Conservation (phyloP, 37 sponge, comb jelly and placozoan genomes). For the Eunapius fragilis region DNA sequence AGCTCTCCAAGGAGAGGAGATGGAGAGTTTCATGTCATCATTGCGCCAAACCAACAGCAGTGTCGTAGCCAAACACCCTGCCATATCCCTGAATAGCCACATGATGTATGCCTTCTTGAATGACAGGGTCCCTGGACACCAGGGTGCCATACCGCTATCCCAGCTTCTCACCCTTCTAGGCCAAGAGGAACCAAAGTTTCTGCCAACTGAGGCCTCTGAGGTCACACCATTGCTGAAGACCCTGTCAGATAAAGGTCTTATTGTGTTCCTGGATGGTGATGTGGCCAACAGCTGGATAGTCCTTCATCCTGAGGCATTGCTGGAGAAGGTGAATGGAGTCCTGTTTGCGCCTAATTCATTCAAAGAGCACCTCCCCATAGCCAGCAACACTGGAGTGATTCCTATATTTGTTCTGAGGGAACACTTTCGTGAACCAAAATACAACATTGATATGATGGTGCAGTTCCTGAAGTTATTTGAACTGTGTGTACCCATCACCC, state of each 20-base stretch:
- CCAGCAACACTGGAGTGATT: constrained; percentile 5
- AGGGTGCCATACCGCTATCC: neutral
- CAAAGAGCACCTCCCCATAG: neutral
- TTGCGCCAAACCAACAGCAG: neutral
- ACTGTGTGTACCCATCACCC: neutral
- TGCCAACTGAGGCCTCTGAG: neutral
- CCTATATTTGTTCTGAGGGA: neutral
- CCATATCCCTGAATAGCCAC: neutral
- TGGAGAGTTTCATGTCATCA: neutral
- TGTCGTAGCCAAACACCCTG: neutral
- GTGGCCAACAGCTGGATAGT: constrained; percentile 15
- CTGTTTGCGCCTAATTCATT: constrained; percentile 13
- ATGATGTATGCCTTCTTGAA: constrained; percentile 16
- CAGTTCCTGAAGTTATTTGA: neutral
- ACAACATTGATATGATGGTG: neutral
- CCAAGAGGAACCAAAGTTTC: neutral
- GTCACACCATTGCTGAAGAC: neutral
- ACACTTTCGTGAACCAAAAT: neutral
- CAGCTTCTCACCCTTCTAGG: neutral
- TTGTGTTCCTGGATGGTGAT: constrained; percentile 13
- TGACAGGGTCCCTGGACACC: neutral
- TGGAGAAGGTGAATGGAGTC: neutral
- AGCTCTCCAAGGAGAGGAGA: neutral
- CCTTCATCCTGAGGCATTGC: neutral
- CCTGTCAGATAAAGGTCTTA: constrained; percentile 3